Base-by-base conservation (phyloP, 2,113 vertebrate species). In the Lepus americanus region DNA sequence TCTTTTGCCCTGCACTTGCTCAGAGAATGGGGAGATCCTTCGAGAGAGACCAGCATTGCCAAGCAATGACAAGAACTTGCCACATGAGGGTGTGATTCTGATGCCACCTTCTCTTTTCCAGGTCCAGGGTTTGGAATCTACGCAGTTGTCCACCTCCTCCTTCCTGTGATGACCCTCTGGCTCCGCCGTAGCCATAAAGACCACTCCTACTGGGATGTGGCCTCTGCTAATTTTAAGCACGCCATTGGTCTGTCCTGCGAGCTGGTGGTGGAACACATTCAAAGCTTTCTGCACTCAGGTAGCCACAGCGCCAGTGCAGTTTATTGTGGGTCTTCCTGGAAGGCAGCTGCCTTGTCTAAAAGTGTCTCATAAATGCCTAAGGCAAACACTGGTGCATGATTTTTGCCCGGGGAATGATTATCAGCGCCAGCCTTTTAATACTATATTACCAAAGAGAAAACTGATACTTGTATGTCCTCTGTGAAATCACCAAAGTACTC, bases 61-160 rank as follows among this genome's bases (percentile, higher is more conserved):
- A 9, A 44, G 27, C 20, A 12, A 19, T 14, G 44, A 12, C 70
- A 7, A 39, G 19, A 29, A 1, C 12, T 3, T 59, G 63, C 51
- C 14, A 69, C 29, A 51, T 31, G 9, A 10, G 27, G 5, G 33
- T 20, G 9, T 22, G 31, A 0, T 53, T 69, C 63, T 87, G 17
- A 88, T 16, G 4, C 12, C 86, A 49, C 63, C 59, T 3, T 95
- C 73, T 67, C 70, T 96, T 83, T 95, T 27, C 73, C 94, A 99
- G 99, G 99, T n/a, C 99, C 99, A 0, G 99, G 99, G 3, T 99
- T 99, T 87, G 99, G 99, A 92, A 99, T 99, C 97, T 99, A 99
- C 89, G 99, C 99, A 3, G 99, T 99, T 84, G 99, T 99, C 94
- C 99, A 99, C 97, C 99, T 99, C 77, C 99, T 99, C 88, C 99